Evolutionary conservation across 2,888 invertebrate genomes (phyloP).

Genomic region (Pyralis farinalis): DNA sequence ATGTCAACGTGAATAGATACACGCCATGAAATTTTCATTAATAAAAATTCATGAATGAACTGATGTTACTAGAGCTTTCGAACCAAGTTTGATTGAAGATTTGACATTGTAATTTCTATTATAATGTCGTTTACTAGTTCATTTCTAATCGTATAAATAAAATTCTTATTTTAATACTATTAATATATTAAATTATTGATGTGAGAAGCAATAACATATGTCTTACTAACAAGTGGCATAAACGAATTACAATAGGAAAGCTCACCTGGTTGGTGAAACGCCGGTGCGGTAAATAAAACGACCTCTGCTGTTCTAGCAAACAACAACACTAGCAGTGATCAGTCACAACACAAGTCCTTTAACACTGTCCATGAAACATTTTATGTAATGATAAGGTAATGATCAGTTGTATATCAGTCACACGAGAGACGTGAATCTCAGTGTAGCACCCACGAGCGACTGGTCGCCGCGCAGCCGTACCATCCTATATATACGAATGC

Average conservation of each 20-base stretch:
- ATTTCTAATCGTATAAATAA: no score
- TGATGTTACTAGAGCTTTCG: no score
- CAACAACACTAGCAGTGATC: constrained; percentile 9
- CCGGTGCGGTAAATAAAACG: neutral
- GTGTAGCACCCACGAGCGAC: constrained; percentile 49
- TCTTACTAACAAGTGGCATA: neutral
- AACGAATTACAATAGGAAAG: neutral
- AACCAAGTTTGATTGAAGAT: no score
- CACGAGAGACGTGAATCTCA: constrained; percentile 34
- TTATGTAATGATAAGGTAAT: neutral
- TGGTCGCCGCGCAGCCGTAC: constrained; percentile 60
- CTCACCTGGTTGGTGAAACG: constrained; percentile 6
- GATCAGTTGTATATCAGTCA: constrained; percentile 5
- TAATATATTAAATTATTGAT: no score
- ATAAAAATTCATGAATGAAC: no score
- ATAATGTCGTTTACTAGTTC: no score
- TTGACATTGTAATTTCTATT: no score
- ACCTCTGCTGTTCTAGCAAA: neutral
- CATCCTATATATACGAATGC: constrained; percentile 63
- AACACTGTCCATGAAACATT: constrained; percentile 32
- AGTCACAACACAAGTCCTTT: constrained; percentile 40
- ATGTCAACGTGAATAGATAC: no score
- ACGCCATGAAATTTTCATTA: no score
- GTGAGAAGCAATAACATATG: no score
- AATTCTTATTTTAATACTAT: no score